These are phyloP conservation scores for Mimas tiliae DNA, from an alignment of 2,888 invertebrate genomes.

Conservation along the genomic window DNA sequence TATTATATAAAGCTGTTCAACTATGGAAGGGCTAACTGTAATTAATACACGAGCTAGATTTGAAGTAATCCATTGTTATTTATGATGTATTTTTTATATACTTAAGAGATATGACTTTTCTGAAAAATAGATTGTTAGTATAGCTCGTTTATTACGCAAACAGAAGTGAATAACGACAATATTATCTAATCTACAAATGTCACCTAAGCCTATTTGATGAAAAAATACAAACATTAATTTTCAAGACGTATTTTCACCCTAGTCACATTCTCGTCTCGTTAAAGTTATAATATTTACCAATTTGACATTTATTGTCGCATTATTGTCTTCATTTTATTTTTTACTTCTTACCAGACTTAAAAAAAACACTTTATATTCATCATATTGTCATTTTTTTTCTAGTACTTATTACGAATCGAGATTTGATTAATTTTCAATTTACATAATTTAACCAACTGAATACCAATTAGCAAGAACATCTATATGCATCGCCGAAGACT, in stretches of 20 bases:
- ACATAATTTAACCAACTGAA: too few relatives aligned
- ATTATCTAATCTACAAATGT: slow-evolving; percentile 52
- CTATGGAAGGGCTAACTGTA: too few relatives aligned
- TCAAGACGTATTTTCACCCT: slow-evolving; percentile 32
- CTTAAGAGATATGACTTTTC: neutral
- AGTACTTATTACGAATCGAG: too few relatives aligned
- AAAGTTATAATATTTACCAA: slow-evolving; percentile 38
- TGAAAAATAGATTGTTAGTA: slow-evolving; percentile 4
- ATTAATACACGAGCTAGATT: too few relatives aligned
- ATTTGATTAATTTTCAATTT: too few relatives aligned
- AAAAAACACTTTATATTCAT: neutral
- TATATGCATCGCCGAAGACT: too few relatives aligned
- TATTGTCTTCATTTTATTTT: slow-evolving; percentile 3
- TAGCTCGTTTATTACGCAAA: slow-evolving; percentile 50
- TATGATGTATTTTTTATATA: too few relatives aligned
- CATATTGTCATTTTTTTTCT: neutral
- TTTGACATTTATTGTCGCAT: slow-evolving; percentile 39
- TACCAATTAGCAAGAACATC: too few relatives aligned
- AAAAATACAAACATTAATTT: slow-evolving; percentile 57
- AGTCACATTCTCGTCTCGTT: slow-evolving; percentile 12
- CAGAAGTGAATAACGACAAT: slow-evolving; percentile 42
- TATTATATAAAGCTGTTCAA: too few relatives aligned
- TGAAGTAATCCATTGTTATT: neutral
- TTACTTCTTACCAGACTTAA: neutral
- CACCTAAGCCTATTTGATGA: slow-evolving; percentile 56